Evolutionary conservation across 2,113 vertebrate genomes (phyloP), one percentile per base, ranked within the genome.

Genomic region (Lophochroa leadbeateri): DNA sequence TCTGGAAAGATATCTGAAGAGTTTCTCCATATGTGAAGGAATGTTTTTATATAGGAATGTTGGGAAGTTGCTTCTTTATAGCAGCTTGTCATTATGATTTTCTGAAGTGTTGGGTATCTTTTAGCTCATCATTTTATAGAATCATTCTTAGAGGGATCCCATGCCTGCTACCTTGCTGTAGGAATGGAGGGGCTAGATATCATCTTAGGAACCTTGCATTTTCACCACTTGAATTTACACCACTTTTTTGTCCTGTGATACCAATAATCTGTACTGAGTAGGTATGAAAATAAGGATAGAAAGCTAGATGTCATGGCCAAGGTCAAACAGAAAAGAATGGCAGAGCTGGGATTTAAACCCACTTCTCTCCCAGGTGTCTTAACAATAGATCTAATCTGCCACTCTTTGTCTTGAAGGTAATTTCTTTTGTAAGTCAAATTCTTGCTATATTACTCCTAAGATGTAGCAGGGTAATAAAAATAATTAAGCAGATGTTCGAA

Each of bases 401-500:
- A 49, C 92, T 93, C 83, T 92, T 95, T 93, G 60, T 88, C 76
- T 88, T 93, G 88, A 71, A 96, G 44, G 47, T 91, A 92, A 97
- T 97, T 92, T 96, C 90, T 86, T 96, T 93, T 92, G 35, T 90
- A 94, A 94, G 88, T 93, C 64, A 91, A 92, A 90, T 82, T 95
- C 78, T 87, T n/a, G 6, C 53, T 88, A 33, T 93, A 68, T 93
- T 96, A 79, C 83, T 96, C 60, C 60, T 78, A 82, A 96, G 77
- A 94, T 88, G 49, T 92, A 94, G 31, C 71, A 88, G 58, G 27
- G 82, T 92, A 92, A 96, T 96, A 93, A 96, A 96, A 94, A 97
- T 88, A 95, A 95, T 95, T 91, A 92, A 96, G 95, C 92, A 97
- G 95, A 94, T 63, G 44, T 94, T 97, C 60, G 2, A 90, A 95